Evolutionary conservation across 1,140 invertebrate species (phyloP).

Genomic region (Steinernema feltiae): DNA sequence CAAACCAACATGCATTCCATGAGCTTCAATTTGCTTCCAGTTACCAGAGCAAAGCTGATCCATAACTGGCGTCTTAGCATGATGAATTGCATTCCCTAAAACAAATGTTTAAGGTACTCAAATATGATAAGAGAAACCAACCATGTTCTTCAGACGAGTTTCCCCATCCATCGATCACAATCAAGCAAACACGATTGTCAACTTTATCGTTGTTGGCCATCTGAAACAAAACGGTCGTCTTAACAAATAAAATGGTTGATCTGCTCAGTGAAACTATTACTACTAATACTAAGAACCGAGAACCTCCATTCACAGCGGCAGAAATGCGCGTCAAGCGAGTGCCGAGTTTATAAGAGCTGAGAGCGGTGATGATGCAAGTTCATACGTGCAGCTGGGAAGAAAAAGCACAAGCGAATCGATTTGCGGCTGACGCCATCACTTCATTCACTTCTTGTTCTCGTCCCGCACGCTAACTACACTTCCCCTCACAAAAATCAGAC

Average conservation of each 20-base stretch:
- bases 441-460: background rate
- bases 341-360: background rate
- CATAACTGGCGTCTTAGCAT: conserved; percentile 61
- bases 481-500: background rate
- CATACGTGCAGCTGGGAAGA: background rate
- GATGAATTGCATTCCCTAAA: conserved; percentile 59
- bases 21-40: conserved; percentile 60
- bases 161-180: conserved; percentile 62
- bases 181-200: conserved; percentile 59
- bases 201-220: conserved; percentile 44
- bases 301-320: background rate
- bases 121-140: conserved; percentile 8
- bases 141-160: conserved; percentile 56
- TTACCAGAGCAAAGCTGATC: conserved; percentile 58
- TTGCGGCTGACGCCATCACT: background rate
- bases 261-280: background rate
- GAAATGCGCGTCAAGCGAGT: background rate
- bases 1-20: conserved; percentile 61
- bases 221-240: background rate
- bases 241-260: background rate
- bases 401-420: background rate
- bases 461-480: background rate
- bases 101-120: conserved; percentile 13
- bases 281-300: background rate
- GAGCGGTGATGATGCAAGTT: background rate